These are phyloP conservation scores for Cephalopholis sonnerati DNA, from an alignment of 2,113 vertebrate genomes.

Conservation along the genomic window DNA sequence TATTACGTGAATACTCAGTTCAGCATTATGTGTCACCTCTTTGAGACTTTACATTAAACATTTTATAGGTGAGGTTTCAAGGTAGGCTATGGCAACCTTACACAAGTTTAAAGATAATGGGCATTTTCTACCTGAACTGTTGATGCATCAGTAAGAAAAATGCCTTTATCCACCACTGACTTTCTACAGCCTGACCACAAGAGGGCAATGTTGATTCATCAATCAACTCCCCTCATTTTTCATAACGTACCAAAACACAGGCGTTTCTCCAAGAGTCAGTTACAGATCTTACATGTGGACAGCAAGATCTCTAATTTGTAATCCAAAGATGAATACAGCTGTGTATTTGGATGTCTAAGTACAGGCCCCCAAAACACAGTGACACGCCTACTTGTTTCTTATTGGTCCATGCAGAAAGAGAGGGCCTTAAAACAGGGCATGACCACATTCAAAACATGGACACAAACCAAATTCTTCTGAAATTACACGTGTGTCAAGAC, in stretches of 20 bases:
- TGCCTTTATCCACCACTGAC: background rate
- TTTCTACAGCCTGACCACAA: slow-evolving; percentile 48
- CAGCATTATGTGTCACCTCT: background rate
- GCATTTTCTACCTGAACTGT: background rate
- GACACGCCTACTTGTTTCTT: background rate
- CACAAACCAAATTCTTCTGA: slow-evolving; percentile 62
- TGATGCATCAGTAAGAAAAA: background rate
- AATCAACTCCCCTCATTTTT: background rate
- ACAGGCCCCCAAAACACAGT: background rate
- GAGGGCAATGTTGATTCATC: slow-evolving; percentile 51
- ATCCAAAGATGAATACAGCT: background rate
- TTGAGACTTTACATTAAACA: background rate
- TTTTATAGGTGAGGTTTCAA: background rate
- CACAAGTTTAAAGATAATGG: background rate
- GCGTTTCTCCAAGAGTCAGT: background rate
- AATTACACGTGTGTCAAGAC: slow-evolving; percentile 60
- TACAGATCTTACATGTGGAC: background rate
- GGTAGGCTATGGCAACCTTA: background rate
- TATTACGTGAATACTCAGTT: too few species aligned
- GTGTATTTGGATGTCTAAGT: background rate
- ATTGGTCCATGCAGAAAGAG: background rate
- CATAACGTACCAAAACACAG: background rate
- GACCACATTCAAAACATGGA: slow-evolving; percentile 47
- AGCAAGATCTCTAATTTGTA: background rate
- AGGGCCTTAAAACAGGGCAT: slow-evolving; percentile 51